phyloP scores from a whole-genome alignment of 2,797 vertebrate species.

The Notolabrus celidotus region DNA sequence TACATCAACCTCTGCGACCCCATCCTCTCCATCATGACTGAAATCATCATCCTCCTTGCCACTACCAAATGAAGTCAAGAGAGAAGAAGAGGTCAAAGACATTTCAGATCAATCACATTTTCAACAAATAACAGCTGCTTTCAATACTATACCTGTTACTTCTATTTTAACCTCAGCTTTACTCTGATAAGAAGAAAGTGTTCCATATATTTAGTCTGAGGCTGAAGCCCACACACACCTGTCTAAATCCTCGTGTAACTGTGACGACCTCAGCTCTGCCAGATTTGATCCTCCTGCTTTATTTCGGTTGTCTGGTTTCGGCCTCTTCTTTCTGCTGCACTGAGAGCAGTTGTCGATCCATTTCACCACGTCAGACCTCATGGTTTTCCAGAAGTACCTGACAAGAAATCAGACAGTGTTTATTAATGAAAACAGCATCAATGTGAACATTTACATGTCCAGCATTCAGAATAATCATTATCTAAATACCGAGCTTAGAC shows the following conservation, averaged over 20 bases:
- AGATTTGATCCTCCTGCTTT: background rate
- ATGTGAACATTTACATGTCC: too few relatives aligned
- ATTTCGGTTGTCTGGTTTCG: constrained; percentile 1
- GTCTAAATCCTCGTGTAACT: background rate
- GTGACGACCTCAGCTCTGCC: constrained; percentile 8
- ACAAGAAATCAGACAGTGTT: background rate
- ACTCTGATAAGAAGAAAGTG: too few relatives aligned
- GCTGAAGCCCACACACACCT: constrained; percentile 24
- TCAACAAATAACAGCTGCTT: background rate
- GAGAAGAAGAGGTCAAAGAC: background rate
- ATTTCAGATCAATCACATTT: background rate
- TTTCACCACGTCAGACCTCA: constrained; percentile 72
- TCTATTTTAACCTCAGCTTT: background rate
- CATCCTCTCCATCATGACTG: constrained; percentile 2
- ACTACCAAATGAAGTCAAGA: constrained; percentile 13
- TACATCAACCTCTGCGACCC: background rate
- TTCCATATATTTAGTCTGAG: too few relatives aligned
- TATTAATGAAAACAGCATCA: background rate
- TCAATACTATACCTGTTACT: background rate
- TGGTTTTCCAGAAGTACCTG: constrained; percentile 80
- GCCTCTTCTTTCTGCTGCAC: constrained; percentile 62
- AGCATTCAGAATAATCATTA: too few relatives aligned
- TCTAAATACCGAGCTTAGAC: too few relatives aligned
- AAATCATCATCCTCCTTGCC: constrained; percentile 2
- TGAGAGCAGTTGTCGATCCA: constrained; percentile 75